These are phyloP conservation scores for Heterochromis multidens DNA, from an alignment of 2,113 vertebrate genomes.

Conservation along the genomic window DNA sequence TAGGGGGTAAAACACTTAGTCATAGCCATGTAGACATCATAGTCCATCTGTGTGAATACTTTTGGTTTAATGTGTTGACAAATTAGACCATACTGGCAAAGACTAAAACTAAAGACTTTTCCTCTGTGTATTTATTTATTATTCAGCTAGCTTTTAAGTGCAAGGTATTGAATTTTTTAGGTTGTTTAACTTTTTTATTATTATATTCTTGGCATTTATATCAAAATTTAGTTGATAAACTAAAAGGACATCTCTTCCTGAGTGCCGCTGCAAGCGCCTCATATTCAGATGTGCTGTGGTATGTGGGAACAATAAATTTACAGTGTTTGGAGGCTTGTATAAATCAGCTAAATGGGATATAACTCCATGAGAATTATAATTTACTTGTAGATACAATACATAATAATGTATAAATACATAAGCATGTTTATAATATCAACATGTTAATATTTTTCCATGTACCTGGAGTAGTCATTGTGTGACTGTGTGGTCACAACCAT, in stretches of 20 bases:
- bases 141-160: too few relatives aligned
- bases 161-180: too few relatives aligned
- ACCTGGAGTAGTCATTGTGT: too few relatives aligned
- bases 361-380: background rate
- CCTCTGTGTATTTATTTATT: background rate
- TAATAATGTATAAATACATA: too few relatives aligned
- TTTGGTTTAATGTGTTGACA: background rate
- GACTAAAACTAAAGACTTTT: background rate
- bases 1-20: background rate
- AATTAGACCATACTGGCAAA: background rate
- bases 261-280: background rate
- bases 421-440: too few relatives aligned
- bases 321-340: too few relatives aligned
- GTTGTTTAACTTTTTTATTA: too few relatives aligned
- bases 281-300: background rate
- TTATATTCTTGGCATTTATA: background rate
- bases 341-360: background rate
- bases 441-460: too few relatives aligned
- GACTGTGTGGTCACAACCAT: too few relatives aligned
- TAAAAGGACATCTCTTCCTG: background rate
- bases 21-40: background rate
- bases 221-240: background rate
- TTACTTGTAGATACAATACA: too few relatives aligned
- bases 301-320: background rate
- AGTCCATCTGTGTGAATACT: background rate